phyloP scores from a whole-genome alignment of 92 coral and sea anemone species.

The Parazoanthus darwini region DNA sequence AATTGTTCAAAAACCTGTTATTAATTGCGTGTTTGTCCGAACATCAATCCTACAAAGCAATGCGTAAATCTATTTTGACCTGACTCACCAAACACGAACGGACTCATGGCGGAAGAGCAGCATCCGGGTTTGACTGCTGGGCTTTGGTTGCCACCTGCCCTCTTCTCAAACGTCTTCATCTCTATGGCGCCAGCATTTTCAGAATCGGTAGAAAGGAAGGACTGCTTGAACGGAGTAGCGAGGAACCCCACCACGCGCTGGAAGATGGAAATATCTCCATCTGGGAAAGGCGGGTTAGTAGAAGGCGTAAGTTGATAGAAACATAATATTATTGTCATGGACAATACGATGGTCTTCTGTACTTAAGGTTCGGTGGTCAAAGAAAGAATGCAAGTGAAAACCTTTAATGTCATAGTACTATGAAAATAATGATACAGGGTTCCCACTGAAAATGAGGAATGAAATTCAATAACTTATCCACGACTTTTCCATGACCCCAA shows the following conservation, averaged over 20 bases:
- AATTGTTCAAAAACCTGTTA: too few relatives aligned
- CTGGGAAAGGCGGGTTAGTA: neutral
- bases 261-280: neutral
- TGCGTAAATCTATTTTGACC: too few relatives aligned
- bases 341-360: too few relatives aligned
- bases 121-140: neutral
- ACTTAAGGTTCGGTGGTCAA: too few relatives aligned
- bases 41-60: too few relatives aligned
- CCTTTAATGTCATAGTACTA: too few relatives aligned
- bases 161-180: neutral
- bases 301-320: neutral
- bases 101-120: neutral
- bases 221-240: neutral
- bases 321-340: neutral
- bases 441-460: too few relatives aligned
- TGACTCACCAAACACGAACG: neutral
- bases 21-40: too few relatives aligned
- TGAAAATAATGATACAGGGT: too few relatives aligned
- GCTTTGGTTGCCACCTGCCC: neutral
- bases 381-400: too few relatives aligned
- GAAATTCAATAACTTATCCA: too few relatives aligned
- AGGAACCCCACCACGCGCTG: neutral
- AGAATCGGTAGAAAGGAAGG: neutral
- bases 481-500: too few relatives aligned
- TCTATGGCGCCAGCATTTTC: neutral